Percentiles rank a stretch among this genome's conserved stretches.
These are phyloP conservation scores for Pristionchus maxplancki DNA, from an alignment of 2,888 invertebrate genomes.

Conservation along the genomic window DNA sequence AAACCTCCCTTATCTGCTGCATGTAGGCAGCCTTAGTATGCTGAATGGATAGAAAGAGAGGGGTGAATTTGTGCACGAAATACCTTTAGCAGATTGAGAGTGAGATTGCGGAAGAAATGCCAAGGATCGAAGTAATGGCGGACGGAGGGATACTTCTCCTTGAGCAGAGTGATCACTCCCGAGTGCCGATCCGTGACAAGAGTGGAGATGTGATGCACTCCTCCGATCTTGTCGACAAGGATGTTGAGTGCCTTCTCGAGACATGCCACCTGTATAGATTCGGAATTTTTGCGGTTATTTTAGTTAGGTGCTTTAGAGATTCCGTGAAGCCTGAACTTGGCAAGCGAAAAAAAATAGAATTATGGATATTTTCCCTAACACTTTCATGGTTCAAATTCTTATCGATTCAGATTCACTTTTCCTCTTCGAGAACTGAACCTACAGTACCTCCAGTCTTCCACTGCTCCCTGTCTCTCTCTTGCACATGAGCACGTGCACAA, in stretches of 20 bases:
- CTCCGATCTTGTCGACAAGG: neutral
- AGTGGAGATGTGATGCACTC: constrained; percentile 2
- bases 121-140: constrained; percentile 1
- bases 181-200: neutral
- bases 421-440: neutral
- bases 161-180: neutral
- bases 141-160: neutral
- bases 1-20: neutral
- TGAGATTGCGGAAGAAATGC: constrained; percentile 24
- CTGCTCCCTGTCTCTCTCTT: neutral
- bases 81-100: constrained; percentile 15
- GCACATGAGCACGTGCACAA: neutral
- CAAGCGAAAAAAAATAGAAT: too few species aligned
- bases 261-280: neutral
- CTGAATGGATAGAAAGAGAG: too few species aligned
- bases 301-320: neutral
- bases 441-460: constrained; percentile 3
- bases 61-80: too few species aligned
- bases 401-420: too few species aligned
- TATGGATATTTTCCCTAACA: too few species aligned
- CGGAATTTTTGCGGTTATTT: neutral
- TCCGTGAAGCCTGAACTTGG: too few species aligned
- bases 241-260: neutral
- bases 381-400: too few species aligned
- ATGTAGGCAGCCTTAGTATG: constrained; percentile 5